Percentiles rank a stretch among this genome's conserved stretches.
Evolutionary conservation across 2,888 invertebrate species (phyloP).

Genomic region (Stramonita haemastoma): DNA sequence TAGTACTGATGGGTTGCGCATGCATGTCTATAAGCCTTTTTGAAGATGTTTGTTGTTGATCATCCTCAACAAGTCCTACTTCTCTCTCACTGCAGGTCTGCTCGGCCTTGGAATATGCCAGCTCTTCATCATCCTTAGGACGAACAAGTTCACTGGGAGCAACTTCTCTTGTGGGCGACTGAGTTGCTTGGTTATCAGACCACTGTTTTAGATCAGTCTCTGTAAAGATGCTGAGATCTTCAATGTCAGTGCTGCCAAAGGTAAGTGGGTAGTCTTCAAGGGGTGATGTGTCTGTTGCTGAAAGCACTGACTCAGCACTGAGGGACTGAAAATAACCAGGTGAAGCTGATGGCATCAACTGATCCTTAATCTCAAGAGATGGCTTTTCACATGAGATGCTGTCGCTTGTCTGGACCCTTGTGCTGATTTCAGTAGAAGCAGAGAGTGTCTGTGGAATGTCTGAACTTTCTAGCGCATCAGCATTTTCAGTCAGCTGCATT

Average conservation of each 20-base stretch:
- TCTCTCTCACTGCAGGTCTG: neutral
- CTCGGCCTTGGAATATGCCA: too few species aligned
- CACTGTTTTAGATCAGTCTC: conserved; percentile 29
- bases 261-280: neutral
- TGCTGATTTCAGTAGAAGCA: neutral
- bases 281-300: neutral
- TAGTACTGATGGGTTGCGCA: neutral
- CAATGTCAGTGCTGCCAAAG: conserved; percentile 18
- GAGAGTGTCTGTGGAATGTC: too few species aligned
- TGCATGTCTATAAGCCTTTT: neutral
- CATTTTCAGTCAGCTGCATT: neutral
- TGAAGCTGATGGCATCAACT: neutral
- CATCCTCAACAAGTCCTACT: neutral
- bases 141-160: neutral
- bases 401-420: neutral
- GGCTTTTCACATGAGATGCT: neutral
- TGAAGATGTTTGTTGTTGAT: neutral
- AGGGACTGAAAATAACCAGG: neutral
- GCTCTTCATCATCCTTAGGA: neutral
- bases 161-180: neutral
- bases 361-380: neutral
- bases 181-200: neutral
- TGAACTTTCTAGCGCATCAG: neutral
- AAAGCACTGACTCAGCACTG: neutral
- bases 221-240: conserved; percentile 39